A percentile compares a stretch with the other conserved stretches of the same genome.
These are phyloP conservation scores for Dendroctonus ponderosae DNA, from an alignment of 1,140 invertebrate species.

Conservation along the genomic window DNA sequence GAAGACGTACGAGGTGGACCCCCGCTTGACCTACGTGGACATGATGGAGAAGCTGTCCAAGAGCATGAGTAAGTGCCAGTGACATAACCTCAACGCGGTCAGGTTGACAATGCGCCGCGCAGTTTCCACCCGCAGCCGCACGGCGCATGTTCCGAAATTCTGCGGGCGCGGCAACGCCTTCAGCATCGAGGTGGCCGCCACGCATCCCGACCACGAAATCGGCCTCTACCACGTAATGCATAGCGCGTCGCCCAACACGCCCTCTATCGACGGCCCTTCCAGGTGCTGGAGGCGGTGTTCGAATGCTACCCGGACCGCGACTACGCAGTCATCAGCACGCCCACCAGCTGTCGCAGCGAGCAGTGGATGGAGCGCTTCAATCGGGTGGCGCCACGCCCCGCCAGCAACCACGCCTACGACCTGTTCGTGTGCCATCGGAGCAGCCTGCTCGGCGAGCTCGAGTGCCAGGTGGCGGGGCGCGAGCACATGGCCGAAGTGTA, in stretches of 20 bases:
- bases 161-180: constrained; percentile 59
- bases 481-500: constrained; percentile 28
- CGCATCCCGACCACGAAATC: constrained; percentile 62
- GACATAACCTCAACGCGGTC: not conserved
- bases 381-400: constrained; percentile 55
- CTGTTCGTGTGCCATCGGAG: constrained; percentile 65
- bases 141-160: constrained; percentile 28
- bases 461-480: constrained; percentile 7
- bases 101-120: not conserved
- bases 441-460: constrained; percentile 46
- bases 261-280: constrained; percentile 40
- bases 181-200: constrained; percentile 64
- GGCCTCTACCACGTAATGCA: constrained; percentile 36
- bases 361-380: constrained; percentile 24
- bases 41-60: constrained; percentile 23
- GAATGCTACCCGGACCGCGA: constrained; percentile 65
- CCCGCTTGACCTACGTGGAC: constrained; percentile 19
- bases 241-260: no score
- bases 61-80: constrained; percentile 14
- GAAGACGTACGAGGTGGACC: constrained; percentile 19
- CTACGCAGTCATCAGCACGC: constrained; percentile 65
- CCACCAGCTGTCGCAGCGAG: constrained; percentile 57
- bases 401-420: constrained; percentile 59
- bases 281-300: constrained; percentile 65
- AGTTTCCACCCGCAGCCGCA: constrained; percentile 11